These are phyloP conservation scores for Chaetogeoica ovagalla DNA, from an alignment of 2,888 invertebrate genomes.

Conservation along the genomic window DNA sequence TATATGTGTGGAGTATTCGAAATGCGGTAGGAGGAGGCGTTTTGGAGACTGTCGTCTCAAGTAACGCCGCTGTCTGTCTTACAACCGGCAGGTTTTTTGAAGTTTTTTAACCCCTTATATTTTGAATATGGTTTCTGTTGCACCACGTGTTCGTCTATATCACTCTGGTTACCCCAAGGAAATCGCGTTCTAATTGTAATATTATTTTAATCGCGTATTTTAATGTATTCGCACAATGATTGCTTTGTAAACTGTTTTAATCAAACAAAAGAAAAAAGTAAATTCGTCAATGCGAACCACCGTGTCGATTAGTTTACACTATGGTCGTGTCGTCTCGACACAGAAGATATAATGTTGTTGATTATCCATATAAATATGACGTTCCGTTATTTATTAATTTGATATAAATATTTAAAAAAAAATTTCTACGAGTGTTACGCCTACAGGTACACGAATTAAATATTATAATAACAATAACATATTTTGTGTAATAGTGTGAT, in stretches of 20 bases:
- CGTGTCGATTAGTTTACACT: not conserved
- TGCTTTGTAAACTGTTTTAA: not conserved
- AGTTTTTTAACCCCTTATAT: constrained; percentile 23
- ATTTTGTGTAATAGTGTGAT: no score
- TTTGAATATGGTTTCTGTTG: not conserved
- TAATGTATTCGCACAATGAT: constrained; percentile 3
- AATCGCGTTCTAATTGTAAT: constrained; percentile 18
- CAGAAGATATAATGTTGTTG: not conserved
- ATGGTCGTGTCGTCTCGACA: not conserved
- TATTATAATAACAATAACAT: no score
- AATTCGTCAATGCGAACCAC: not conserved
- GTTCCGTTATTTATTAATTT: not conserved
- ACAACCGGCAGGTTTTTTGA: constrained; percentile 6
- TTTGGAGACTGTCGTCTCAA: not conserved
- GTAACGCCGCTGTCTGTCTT: not conserved
- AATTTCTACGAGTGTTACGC: not conserved
- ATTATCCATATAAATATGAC: not conserved
- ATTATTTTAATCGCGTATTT: constrained; percentile 3
- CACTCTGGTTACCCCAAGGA: not conserved
- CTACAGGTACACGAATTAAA: no score
- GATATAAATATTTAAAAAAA: not conserved
- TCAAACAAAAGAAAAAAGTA: not conserved
- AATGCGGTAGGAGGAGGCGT: not conserved
- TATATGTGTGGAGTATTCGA: not conserved
- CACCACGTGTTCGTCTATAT: constrained; percentile 30